Percentiles rank a stretch among this genome's conserved stretches.
phyloP scores from a whole-genome alignment of 2,888 invertebrate genomes.

The Harpalus rufipes region DNA sequence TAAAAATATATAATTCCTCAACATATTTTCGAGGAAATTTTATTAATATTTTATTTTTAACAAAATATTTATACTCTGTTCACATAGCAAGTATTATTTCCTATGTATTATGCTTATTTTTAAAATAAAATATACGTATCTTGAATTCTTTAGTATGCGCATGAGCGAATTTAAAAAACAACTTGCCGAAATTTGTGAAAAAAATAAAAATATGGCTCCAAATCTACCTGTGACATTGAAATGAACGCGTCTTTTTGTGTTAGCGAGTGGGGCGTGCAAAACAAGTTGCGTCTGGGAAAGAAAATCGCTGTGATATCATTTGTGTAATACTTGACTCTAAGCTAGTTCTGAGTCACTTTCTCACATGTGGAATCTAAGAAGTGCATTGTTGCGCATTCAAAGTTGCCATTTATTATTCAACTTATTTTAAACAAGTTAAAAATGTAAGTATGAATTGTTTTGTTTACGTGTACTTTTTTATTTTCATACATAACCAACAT shows the following conservation, averaged over 20 bases:
- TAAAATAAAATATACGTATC: constrained; percentile 11
- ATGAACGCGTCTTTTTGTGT: constrained; percentile 57
- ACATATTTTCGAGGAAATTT: neutral
- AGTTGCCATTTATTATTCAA: constrained; percentile 15
- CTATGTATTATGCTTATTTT: constrained; percentile 8
- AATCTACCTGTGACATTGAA: constrained; percentile 59
- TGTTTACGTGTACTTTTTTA: constrained; percentile 15
- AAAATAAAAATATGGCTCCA: constrained; percentile 38
- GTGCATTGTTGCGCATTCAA: constrained; percentile 23
- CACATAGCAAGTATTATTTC: neutral
- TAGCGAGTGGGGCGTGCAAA: constrained; percentile 61
- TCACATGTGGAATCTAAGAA: constrained; percentile 59
- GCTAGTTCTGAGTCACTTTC: constrained; percentile 58
- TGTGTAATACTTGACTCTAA: constrained; percentile 53
- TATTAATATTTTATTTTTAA: neutral
- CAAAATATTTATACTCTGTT: constrained; percentile 6
- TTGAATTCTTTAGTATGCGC: neutral
- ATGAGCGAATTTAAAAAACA: constrained; percentile 5
- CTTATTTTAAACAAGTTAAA: constrained; percentile 3
- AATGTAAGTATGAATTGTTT: constrained; percentile 33
- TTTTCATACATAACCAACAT: constrained; percentile 29
- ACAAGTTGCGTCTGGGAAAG: constrained; percentile 53
- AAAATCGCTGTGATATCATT: constrained; percentile 60
- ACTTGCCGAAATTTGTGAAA: constrained; percentile 22
- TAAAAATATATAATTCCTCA: neutral